A percentile compares a stretch with the other conserved stretches of the same genome.
These are phyloP conservation scores for Telmatherina bonti DNA, from an alignment of 2,797 vertebrate species.

Conservation along the genomic window DNA sequence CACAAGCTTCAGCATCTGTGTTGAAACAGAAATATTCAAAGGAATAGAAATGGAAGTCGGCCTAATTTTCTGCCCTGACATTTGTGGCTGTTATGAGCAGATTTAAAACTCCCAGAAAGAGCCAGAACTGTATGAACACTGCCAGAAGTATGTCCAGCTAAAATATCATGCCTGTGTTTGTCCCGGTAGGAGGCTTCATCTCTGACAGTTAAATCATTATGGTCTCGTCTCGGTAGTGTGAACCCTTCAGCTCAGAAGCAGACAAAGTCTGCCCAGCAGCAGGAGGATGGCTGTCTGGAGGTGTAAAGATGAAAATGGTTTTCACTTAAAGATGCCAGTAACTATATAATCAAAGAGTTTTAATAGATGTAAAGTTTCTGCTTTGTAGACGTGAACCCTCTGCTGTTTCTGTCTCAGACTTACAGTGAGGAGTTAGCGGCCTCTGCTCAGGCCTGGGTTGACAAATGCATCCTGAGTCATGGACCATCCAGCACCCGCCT, in stretches of 20 bases:
- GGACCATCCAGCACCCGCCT: conserved; percentile 53
- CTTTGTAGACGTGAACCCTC: conserved; percentile 7
- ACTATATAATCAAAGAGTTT: too few relatives aligned
- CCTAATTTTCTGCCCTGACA: background rate
- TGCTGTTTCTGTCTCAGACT: conserved; percentile 51
- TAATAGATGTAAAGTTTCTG: too few relatives aligned
- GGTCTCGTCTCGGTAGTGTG: background rate
- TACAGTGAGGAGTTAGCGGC: conserved; percentile 59
- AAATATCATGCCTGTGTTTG: background rate
- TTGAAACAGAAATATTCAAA: background rate
- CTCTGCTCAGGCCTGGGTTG: conserved; percentile 72
- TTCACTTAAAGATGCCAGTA: too few relatives aligned
- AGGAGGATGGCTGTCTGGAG: too few relatives aligned
- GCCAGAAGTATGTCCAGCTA: background rate
- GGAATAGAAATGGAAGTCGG: background rate
- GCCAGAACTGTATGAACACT: background rate
- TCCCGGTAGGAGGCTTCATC: background rate
- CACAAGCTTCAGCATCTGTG: background rate
- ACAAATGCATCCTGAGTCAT: conserved; percentile 71
- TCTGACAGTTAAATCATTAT: background rate
- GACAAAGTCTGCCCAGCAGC: too few relatives aligned
- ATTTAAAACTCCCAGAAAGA: background rate
- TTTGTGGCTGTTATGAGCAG: background rate
- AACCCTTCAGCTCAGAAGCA: too few relatives aligned
- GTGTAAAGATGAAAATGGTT: too few relatives aligned